Conservation (phyloP, 2,888 invertebrate genomes). For the Agrochola lychnidis region DNA sequence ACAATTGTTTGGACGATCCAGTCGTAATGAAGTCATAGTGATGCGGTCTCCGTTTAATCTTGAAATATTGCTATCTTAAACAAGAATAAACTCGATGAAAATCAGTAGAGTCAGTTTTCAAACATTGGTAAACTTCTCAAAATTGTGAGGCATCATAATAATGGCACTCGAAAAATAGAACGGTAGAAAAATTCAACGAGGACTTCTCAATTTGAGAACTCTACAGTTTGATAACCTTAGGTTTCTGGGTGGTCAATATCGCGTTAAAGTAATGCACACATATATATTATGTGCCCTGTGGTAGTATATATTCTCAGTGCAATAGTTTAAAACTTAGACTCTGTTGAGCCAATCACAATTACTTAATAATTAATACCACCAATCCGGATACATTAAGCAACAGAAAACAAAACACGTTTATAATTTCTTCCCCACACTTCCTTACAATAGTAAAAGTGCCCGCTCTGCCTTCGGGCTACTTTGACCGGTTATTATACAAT, state of each 20-base stretch:
- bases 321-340: background rate
- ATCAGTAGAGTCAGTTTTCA: background rate
- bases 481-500: constrained; percentile 55
- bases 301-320: background rate
- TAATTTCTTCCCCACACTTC: constrained; percentile 61
- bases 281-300: background rate
- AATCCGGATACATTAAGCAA: constrained; percentile 38
- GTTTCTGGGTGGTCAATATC: background rate
- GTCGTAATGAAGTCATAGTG: background rate
- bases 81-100: background rate
- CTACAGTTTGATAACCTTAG: background rate
- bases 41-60: no score
- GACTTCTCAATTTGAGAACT: background rate
- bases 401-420: constrained; percentile 49
- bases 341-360: constrained; percentile 16
- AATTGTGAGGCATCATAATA: no score
- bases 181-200: no score
- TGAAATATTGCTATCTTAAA: background rate
- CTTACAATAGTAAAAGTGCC: constrained; percentile 59
- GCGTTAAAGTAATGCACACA: background rate
- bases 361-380: constrained; percentile 41
- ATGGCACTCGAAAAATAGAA: background rate
- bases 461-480: constrained; percentile 32
- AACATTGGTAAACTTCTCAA: background rate
- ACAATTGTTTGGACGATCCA: background rate